Conservation (phyloP, 2,888 invertebrate genomes). For the Drosophila anomelani region DNA sequence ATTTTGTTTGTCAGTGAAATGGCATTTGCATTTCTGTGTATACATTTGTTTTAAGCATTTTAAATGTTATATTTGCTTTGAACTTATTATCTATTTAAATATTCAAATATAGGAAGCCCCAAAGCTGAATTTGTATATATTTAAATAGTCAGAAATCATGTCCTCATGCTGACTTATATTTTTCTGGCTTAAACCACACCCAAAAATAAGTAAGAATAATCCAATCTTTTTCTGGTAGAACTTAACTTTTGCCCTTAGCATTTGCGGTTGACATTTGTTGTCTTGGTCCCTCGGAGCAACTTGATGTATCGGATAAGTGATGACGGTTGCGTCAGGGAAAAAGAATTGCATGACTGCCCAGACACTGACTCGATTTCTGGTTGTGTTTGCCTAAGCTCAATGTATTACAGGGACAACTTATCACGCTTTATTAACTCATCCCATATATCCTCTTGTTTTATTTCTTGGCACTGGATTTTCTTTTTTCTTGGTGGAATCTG, state of each 20-base stretch:
- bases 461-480: slow-evolving; percentile 9
- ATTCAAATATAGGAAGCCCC: neutral
- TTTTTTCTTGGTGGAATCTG: slow-evolving; percentile 6
- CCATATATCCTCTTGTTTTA: slow-evolving; percentile 24
- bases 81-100: neutral
- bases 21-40: neutral
- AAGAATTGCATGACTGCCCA: slow-evolving; percentile 1
- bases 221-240: slow-evolving; percentile 12
- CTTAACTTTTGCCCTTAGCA: slow-evolving; percentile 20
- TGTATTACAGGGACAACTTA: slow-evolving; percentile 59
- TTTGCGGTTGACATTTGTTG: slow-evolving; percentile 30
- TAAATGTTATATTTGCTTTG: neutral
- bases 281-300: slow-evolving; percentile 8
- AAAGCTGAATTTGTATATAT: neutral
- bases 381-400: slow-evolving; percentile 46
- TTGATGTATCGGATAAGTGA: slow-evolving; percentile 35
- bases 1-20: neutral
- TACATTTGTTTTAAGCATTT: neutral
- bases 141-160: neutral
- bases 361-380: slow-evolving; percentile 20
- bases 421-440: slow-evolving; percentile 61
- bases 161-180: neutral
- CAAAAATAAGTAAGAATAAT: slow-evolving; percentile 11
- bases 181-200: neutral
- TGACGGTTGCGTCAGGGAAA: slow-evolving; percentile 21